A percentile compares a stretch with the other conserved stretches of the same genome.
phyloP scores from a whole-genome alignment of 2,888 invertebrate species.

The Mythimna lalbum region DNA sequence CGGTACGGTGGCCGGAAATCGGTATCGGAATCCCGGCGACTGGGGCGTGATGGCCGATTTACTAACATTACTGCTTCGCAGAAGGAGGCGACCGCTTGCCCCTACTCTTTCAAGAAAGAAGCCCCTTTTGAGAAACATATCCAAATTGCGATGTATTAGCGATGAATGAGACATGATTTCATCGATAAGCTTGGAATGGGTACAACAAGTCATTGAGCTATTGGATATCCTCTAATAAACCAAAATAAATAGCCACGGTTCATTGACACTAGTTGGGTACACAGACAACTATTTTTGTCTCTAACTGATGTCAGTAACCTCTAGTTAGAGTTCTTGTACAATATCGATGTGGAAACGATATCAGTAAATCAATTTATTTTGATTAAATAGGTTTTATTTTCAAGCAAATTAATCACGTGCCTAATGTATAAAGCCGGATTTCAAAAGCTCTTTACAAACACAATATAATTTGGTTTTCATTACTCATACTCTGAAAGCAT shows the following conservation, averaged over 20 bases:
- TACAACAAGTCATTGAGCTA: not conserved
- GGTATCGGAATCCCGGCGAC: too few relatives aligned
- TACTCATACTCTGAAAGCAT: too few relatives aligned
- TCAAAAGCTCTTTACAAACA: not conserved
- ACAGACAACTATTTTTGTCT: conserved; percentile 6
- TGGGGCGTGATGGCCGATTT: too few relatives aligned
- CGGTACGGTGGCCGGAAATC: too few relatives aligned
- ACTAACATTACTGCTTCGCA: too few relatives aligned
- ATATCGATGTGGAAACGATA: not conserved
- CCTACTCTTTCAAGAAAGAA: too few relatives aligned
- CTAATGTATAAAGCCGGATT: not conserved
- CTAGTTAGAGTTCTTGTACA: not conserved
- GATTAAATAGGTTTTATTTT: not conserved
- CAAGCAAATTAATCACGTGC: not conserved
- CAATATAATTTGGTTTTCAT: not conserved
- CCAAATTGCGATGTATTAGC: not conserved
- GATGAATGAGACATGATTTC: conserved; percentile 8
- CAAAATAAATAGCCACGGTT: conserved; percentile 8
- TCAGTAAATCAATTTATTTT: not conserved
- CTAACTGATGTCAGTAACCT: conserved; percentile 11
- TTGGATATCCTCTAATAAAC: conserved; percentile 3
- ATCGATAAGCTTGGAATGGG: not conserved
- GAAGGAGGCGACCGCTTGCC: too few relatives aligned
- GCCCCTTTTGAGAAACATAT: not conserved
- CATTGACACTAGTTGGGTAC: conserved; percentile 15